Percentiles rank a stretch among this genome's conserved stretches.
Evolutionary conservation across 2,113 vertebrate species (phyloP).

Genomic region (Columba janthina): DNA sequence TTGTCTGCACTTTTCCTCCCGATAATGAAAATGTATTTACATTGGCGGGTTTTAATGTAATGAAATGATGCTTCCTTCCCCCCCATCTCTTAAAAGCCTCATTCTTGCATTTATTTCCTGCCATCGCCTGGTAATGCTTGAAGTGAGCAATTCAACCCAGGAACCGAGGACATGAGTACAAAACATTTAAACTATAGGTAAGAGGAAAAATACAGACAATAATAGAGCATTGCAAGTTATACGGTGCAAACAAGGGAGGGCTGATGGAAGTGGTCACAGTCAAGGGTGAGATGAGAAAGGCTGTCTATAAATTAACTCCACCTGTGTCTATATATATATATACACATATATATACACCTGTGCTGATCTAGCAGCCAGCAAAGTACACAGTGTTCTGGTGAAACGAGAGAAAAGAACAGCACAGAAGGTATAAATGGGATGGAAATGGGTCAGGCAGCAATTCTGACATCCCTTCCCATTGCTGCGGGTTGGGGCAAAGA

Average conservation of each 20-base stretch:
- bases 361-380: not conserved
- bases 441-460: accelerated
- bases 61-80: accelerated
- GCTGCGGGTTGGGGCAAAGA: accelerated
- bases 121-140: not conserved
- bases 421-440: not conserved
- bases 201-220: not conserved
- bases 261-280: accelerated
- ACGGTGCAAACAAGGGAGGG: not conserved
- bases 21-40: not conserved
- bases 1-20: not conserved
- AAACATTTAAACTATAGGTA: not conserved
- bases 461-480: accelerated
- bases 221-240: not conserved
- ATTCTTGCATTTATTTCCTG: not conserved
- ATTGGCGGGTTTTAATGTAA: not conserved
- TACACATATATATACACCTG: not conserved
- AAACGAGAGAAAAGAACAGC: not conserved
- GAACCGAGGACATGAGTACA: not conserved
- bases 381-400: accelerated
- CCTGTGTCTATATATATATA: not conserved
- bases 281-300: not conserved
- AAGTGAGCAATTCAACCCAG: not conserved
- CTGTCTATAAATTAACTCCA: not conserved
- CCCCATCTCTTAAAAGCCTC: not conserved